These are phyloP conservation scores for Chaitophorus viminalis DNA, from an alignment of 2,888 invertebrate species.

Conservation along the genomic window DNA sequence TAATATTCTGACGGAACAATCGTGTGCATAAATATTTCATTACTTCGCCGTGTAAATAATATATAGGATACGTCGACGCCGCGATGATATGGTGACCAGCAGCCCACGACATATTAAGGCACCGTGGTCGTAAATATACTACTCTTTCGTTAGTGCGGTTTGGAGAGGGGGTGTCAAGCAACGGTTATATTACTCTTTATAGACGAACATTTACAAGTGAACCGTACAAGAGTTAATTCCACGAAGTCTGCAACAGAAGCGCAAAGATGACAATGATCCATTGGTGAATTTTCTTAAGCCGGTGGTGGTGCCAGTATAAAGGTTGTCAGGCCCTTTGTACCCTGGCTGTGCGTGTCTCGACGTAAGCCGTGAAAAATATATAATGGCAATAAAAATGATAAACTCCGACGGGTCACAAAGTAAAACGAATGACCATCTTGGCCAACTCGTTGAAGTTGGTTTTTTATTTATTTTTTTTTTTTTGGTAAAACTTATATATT, in stretches of 20 bases:
- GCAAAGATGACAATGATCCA: conserved; percentile 54
- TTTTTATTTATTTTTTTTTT: too few species aligned
- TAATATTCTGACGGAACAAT: too few species aligned
- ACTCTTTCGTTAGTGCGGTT: too few species aligned
- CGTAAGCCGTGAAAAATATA: conserved; percentile 53
- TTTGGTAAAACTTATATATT: not conserved
- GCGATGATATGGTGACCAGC: too few species aligned
- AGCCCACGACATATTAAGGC: too few species aligned
- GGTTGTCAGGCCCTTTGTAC: conserved; percentile 33
- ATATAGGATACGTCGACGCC: too few species aligned
- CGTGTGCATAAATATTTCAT: too few species aligned
- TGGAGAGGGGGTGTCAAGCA: too few species aligned
- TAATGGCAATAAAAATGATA: conserved; percentile 61
- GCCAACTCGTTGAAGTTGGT: conserved; percentile 1
- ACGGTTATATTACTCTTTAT: too few species aligned
- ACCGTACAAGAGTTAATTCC: conserved; percentile 52
- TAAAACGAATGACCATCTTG: conserved; percentile 54
- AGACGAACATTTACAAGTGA: not conserved
- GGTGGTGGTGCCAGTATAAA: conserved; percentile 13
- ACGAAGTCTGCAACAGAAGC: not conserved
- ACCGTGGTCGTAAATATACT: too few species aligned
- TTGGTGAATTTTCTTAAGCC: conserved; percentile 54
- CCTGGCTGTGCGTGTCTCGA: not conserved
- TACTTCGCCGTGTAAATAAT: too few species aligned
- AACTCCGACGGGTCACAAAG: conserved; percentile 54